Conservation (phyloP, 2,797 vertebrate species). For the Oceanodroma leucorhoa region DNA sequence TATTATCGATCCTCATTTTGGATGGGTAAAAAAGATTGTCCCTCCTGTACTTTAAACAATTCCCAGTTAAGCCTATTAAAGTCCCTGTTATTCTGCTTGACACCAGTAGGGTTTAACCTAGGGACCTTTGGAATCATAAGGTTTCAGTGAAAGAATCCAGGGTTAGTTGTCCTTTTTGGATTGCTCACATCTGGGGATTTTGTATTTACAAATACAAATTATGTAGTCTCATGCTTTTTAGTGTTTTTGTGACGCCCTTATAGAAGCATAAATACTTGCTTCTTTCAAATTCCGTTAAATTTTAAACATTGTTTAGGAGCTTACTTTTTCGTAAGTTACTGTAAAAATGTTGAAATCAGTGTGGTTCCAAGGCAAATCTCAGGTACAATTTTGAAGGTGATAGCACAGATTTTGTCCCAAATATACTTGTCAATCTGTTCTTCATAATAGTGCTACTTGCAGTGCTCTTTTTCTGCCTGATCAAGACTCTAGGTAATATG, state of each 20-base stretch:
- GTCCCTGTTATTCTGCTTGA: neutral
- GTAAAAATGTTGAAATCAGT: neutral
- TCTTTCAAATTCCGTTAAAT: neutral
- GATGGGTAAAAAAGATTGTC: neutral
- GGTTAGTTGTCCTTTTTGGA: neutral
- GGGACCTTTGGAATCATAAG: neutral
- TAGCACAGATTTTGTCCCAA: neutral
- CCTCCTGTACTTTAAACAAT: neutral
- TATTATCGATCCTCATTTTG: neutral
- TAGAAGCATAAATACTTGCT: neutral
- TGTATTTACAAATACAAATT: neutral
- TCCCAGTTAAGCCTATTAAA: neutral
- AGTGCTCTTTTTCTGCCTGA: neutral
- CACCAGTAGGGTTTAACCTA: neutral
- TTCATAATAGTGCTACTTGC: neutral
- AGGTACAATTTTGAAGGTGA: neutral
- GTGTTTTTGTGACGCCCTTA: neutral
- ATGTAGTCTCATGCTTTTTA: neutral
- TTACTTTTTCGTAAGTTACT: neutral
- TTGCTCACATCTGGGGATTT: neutral
- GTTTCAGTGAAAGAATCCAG: neutral
- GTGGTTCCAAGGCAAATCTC: neutral
- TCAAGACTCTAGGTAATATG: neutral
- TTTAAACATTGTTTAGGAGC: neutral
- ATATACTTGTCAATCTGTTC: neutral